phyloP scores from a whole-genome alignment of 2,797 vertebrate genomes.

The Fratercula arctica region DNA sequence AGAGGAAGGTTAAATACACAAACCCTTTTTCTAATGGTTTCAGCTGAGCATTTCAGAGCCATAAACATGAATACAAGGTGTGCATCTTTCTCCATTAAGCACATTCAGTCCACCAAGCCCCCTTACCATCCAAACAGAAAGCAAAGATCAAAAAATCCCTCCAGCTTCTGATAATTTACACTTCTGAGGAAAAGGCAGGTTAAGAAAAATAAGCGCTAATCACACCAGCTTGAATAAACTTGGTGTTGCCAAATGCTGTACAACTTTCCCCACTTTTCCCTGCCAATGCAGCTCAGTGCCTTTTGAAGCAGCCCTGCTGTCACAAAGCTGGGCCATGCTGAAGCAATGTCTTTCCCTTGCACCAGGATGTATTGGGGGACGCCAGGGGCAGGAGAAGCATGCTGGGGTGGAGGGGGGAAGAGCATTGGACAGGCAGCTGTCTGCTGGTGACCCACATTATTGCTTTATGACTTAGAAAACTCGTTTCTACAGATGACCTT shows the following conservation, averaged over 20 bases:
- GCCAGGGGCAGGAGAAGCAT: neutral
- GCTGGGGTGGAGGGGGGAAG: fast-evolving
- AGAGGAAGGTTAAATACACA: constrained; percentile 29
- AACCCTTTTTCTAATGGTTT: neutral
- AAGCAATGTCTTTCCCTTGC: neutral
- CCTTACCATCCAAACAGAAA: neutral
- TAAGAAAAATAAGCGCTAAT: constrained; percentile 8
- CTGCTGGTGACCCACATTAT: constrained; percentile 6
- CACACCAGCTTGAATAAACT: neutral
- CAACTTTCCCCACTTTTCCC: neutral
- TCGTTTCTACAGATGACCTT: constrained; percentile 45
- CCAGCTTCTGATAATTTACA: neutral
- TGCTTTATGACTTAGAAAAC: constrained; percentile 57
- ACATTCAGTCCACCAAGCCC: neutral
- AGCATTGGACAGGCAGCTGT: neutral
- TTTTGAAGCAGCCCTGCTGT: neutral
- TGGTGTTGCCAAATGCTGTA: neutral
- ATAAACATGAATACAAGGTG: neutral
- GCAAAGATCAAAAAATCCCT: neutral
- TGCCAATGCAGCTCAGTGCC: neutral
- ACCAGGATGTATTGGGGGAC: neutral
- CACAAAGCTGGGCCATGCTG: neutral
- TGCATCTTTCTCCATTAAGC: neutral
- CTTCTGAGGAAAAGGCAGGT: neutral
- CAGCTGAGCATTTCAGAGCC: neutral